Percentiles rank a stretch among this genome's conserved stretches.
These are phyloP conservation scores for Gambelia wislizenii DNA, from an alignment of 2,797 vertebrate species.

Conservation along the genomic window DNA sequence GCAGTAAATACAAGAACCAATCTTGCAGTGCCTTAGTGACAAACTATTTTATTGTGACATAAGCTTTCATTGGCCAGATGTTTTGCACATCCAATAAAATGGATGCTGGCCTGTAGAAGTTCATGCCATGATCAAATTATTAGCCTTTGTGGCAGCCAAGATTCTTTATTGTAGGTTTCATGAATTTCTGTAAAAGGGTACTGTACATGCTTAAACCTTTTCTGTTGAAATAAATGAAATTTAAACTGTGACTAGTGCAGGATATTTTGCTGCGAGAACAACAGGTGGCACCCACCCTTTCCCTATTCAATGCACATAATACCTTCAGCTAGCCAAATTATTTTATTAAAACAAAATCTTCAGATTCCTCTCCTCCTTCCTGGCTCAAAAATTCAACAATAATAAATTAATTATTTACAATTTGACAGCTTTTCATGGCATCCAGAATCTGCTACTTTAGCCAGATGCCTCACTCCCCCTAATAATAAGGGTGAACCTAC, in stretches of 20 bases:
- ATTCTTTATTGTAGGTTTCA: slow-evolving; percentile 4
- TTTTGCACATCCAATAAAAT: slow-evolving; percentile 1
- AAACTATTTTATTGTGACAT: background rate
- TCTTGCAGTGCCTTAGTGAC: background rate
- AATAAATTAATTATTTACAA: background rate
- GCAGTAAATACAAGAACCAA: background rate
- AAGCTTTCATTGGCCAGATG: background rate
- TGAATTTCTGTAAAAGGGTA: background rate
- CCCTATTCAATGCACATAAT: background rate
- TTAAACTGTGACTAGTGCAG: background rate
- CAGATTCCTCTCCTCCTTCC: background rate
- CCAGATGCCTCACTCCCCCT: background rate
- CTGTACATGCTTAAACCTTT: background rate
- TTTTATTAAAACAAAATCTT: background rate
- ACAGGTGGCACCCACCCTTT: background rate
- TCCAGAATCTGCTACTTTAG: background rate
- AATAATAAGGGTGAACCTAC: no score
- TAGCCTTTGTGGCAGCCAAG: background rate
- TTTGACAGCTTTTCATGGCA: background rate
- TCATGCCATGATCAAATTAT: background rate
- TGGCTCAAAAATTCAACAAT: background rate
- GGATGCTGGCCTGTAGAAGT: background rate
- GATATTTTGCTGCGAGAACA: background rate
- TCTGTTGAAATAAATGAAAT: background rate
- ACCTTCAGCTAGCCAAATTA: background rate